Evolutionary conservation across 1,140 invertebrate species (phyloP), one percentile per base, ranked within the genome.

Genomic region (Metaphire vulgaris): DNA sequence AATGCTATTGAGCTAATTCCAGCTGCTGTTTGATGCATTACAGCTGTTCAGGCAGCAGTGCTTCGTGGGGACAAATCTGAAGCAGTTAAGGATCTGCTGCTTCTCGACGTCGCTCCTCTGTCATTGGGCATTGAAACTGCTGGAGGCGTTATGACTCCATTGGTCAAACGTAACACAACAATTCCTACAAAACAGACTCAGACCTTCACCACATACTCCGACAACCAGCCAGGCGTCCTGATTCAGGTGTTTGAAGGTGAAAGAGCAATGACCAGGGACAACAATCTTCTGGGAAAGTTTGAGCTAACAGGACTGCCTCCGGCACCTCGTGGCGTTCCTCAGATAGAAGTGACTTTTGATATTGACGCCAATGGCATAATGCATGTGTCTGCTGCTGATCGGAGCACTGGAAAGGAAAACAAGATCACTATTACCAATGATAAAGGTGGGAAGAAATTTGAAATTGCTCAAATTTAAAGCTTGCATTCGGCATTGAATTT

Each of bases 381-480:
- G 26, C 86, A 87, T 78, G 86, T 87, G 1, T 83, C 86, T 70
- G 89, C 89, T 68, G 80, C 81, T n/a, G 89, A 90, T 79, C 89
- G 89, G 82, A 88, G 87, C 1, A 97, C 96, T 78, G 96, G 96
- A 82, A 96, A 96, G 86, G 93, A 96, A 83, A 98, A 98, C 87
- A 97, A 97, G 87, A 98, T 98, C 85, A 97, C 94, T 33, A 98
- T 98, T 81, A 98, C 94, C 81, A 98, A 98, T 84, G 96, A 98
- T 88, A 98, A 98, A 87, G 95, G 92, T 83, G 78, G 73, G 77
- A 82, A 98, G 32, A 96, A 94, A 29, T n/a, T n/a, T 56, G 21
- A 56, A 12, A 67, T 81, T 56, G 33, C 15, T 56, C 33, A 33
- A 12, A n/a, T 15, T 41, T 72, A n/a, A 33, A 16, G 32, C 32